Evolutionary conservation across 1,140 invertebrate species (phyloP).

Genomic region (Diachasmimorpha longicaudata): DNA sequence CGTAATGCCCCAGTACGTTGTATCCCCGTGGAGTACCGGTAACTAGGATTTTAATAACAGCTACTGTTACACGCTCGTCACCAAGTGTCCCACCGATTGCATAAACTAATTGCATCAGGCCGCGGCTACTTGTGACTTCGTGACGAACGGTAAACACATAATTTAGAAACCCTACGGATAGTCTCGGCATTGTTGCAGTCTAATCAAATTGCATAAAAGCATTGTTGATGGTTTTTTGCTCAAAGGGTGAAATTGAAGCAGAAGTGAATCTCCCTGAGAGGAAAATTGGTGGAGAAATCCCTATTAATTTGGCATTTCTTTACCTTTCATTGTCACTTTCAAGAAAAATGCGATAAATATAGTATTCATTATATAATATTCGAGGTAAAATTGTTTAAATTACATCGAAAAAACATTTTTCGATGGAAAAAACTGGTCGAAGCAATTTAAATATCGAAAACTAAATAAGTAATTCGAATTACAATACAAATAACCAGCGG

Average conservation of each 20-base stretch:
- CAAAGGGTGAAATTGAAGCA: not conserved
- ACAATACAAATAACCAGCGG: no score
- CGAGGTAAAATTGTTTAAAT: no score
- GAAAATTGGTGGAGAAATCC: no score
- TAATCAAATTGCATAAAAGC: not conserved
- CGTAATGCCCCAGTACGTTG: not conserved
- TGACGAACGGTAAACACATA: slow-evolving; percentile 5
- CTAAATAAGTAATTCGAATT: no score
- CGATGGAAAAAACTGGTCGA: no score
- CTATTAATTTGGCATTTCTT: no score
- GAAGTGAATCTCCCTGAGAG: not conserved
- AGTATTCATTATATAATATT: no score
- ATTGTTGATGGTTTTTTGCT: not conserved
- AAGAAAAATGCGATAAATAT: no score
- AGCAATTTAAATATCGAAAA: no score
- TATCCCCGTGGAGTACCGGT: not conserved
- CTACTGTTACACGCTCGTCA: slow-evolving; percentile 24
- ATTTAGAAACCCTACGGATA: not conserved
- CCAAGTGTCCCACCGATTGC: slow-evolving; percentile 17
- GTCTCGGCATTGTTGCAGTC: not conserved
- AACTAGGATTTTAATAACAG: slow-evolving; percentile 21
- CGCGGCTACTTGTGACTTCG: not conserved
- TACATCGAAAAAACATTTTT: no score
- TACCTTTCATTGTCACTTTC: no score
- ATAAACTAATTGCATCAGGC: slow-evolving; percentile 27